Percentiles rank a stretch among this genome's conserved stretches.
Evolutionary conservation across 2,113 vertebrate species (phyloP).

Genomic region (Thalassarche chlororhynchos): DNA sequence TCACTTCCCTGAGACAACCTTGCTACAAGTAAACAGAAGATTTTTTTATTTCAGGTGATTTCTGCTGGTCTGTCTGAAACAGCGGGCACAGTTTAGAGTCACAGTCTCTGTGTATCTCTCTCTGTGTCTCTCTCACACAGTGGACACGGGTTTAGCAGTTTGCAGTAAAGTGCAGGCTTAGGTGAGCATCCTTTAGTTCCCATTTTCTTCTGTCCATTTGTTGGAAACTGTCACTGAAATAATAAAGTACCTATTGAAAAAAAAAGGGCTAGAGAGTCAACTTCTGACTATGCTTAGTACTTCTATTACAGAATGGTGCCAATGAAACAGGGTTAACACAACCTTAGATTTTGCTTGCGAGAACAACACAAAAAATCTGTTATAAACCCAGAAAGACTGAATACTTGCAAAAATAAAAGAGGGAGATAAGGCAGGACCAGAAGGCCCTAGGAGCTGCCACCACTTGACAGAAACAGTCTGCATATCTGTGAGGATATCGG

Average conservation of each 20-base stretch:
- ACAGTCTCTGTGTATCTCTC: background rate
- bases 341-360: background rate
- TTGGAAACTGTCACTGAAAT: background rate
- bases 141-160: background rate
- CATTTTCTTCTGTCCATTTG: background rate
- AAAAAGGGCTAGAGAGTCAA: background rate
- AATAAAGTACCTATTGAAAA: background rate
- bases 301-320: background rate
- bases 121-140: no score
- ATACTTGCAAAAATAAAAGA: background rate
- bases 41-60: background rate
- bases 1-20: background rate
- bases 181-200: background rate
- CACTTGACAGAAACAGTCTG: background rate
- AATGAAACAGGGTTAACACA: background rate
- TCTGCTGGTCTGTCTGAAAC: background rate
- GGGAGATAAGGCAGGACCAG: background rate
- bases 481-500: background rate
- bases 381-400: background rate
- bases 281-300: background rate
- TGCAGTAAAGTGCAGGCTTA: background rate
- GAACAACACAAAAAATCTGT: background rate
- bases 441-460: background rate
- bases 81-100: background rate
- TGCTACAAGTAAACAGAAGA: background rate